These are phyloP conservation scores for Hydrophis major DNA, from an alignment of 2,797 vertebrate species.

Conservation along the genomic window DNA sequence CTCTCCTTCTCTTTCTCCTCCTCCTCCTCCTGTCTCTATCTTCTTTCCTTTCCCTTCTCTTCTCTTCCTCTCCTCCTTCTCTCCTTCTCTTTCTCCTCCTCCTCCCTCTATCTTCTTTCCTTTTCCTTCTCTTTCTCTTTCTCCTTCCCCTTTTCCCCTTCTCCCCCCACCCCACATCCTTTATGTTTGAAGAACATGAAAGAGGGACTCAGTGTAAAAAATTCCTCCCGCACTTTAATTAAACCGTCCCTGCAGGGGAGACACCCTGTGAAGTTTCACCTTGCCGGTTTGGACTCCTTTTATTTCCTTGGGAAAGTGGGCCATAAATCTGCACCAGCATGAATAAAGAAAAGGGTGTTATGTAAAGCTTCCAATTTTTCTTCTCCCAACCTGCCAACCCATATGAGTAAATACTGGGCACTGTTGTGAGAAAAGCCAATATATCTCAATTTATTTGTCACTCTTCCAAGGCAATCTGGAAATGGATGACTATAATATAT, in stretches of 20 bases:
- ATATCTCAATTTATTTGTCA: background rate
- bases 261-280: background rate
- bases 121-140: too few relatives aligned
- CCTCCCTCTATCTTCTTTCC: too few relatives aligned
- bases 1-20: too few relatives aligned
- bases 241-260: background rate
- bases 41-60: too few relatives aligned
- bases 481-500: background rate
- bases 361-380: background rate
- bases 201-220: background rate
- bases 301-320: background rate
- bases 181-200: background rate
- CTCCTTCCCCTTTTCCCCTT: fast-evolving
- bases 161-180: background rate
- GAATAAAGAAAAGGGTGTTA: background rate
- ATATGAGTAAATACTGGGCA: background rate
- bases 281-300: background rate
- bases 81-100: too few relatives aligned
- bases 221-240: background rate
- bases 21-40: too few relatives aligned
- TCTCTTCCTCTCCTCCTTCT: too few relatives aligned
- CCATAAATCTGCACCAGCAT: background rate
- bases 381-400: background rate
- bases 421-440: background rate
- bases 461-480: background rate